Percentiles rank a stretch among this genome's conserved stretches.
Evolutionary conservation across 2,113 vertebrate genomes (phyloP).

Genomic region (Todiramphus chloris): DNA sequence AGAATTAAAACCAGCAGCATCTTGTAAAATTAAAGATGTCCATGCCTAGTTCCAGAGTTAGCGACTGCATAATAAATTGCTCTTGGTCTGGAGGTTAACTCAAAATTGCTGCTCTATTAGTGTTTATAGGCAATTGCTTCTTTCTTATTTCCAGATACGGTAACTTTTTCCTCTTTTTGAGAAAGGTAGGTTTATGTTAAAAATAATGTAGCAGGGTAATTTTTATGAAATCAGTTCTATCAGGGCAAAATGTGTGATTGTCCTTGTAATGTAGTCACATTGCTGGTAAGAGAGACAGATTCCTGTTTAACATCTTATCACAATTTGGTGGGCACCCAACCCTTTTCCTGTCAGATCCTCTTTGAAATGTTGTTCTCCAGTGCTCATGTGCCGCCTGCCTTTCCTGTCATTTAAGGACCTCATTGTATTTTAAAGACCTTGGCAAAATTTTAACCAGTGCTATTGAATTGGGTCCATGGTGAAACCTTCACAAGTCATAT

Average conservation of each 20-base stretch:
- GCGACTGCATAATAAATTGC: conserved; percentile 18
- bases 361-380: neutral
- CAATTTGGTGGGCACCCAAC: neutral
- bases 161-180: neutral
- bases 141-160: neutral
- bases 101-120: conserved; percentile 6
- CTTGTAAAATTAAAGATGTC: conserved; percentile 44
- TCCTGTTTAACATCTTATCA: neutral
- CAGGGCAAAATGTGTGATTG: neutral
- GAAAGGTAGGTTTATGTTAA: neutral
- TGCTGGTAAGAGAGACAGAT: neutral
- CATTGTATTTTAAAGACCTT: neutral
- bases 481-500: neutral
- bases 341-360: neutral
- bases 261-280: neutral
- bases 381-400: neutral
- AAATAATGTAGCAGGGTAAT: neutral
- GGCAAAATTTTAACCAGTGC: neutral
- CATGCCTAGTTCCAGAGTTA: conserved; percentile 35
- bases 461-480: neutral
- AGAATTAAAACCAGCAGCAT: neutral
- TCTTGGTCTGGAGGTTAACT: conserved; percentile 34
- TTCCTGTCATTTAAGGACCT: neutral
- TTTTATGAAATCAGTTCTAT: neutral
- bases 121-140: neutral